Percentiles rank a stretch among this genome's conserved stretches.
phyloP scores from a whole-genome alignment of 2,113 vertebrate species.

The Gymnocephalus cernua region DNA sequence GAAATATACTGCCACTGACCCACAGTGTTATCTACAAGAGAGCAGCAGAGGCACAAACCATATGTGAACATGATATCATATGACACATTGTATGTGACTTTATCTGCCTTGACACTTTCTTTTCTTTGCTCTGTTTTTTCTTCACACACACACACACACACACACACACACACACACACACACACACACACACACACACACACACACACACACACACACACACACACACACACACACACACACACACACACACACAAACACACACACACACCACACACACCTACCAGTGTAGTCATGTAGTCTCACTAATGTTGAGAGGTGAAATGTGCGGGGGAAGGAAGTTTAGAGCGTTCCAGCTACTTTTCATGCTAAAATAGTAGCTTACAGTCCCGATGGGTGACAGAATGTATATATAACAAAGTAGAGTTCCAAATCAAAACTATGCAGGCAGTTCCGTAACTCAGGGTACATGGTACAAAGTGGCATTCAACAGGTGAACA shows the following conservation, averaged over 20 bases:
- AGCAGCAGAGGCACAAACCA: constrained; percentile 3
- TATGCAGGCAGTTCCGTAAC: background rate
- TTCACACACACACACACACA: background rate
- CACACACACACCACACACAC: background rate
- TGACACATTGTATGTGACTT: constrained; percentile 20
- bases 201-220: background rate
- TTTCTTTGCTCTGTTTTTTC: constrained; percentile 23
- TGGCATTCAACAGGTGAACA: background rate
- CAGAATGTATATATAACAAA: background rate
- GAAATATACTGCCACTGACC: constrained; percentile 33
- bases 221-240: constrained; percentile 7
- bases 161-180: constrained; percentile 1
- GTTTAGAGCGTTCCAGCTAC: constrained; percentile 21
- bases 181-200: background rate
- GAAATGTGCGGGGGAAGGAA: constrained; percentile 30
- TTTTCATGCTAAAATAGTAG: background rate
- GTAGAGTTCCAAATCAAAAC: background rate
- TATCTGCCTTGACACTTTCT: background rate
- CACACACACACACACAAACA: background rate
- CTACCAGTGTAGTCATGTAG: constrained; percentile 9
- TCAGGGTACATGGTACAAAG: background rate
- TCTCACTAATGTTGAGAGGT: constrained; percentile 56
- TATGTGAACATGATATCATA: constrained; percentile 32
- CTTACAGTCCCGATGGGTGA: constrained; percentile 2
- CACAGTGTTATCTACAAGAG: constrained; percentile 9